These are phyloP conservation scores for Aleiodes testaceus DNA, from an alignment of 2,888 invertebrate species.

Conservation along the genomic window DNA sequence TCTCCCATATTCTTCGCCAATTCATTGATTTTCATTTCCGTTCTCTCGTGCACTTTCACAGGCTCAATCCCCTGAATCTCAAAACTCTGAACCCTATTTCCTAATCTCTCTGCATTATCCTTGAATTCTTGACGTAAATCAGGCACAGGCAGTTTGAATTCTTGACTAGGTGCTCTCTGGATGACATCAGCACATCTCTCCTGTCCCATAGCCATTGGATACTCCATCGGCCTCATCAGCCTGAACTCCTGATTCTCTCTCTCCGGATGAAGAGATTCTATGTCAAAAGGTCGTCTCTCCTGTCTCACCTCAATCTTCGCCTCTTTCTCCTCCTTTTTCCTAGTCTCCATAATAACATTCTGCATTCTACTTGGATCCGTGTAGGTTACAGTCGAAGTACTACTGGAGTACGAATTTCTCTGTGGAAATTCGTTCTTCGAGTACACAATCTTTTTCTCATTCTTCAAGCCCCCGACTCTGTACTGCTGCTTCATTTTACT, in stretches of 20 bases:
- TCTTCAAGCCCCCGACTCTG: conserved; percentile 60
- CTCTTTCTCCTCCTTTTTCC: conserved; percentile 60
- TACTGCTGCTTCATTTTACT: conserved; percentile 80
- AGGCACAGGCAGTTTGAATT: conserved; percentile 55
- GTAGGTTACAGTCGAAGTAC: conserved; percentile 62
- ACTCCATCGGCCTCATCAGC: conserved; percentile 39
- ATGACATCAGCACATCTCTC: conserved; percentile 50
- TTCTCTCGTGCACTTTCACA: conserved; percentile 49
- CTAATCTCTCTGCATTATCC: conserved; percentile 48
- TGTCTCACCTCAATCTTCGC: conserved; percentile 60
- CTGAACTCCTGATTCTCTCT: conserved; percentile 53
- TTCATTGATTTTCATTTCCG: conserved; percentile 67
- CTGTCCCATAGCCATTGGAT: conserved; percentile 37
- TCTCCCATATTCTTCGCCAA: conserved; percentile 74
- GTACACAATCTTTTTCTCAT: conserved; percentile 54
- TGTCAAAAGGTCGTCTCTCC: conserved; percentile 58
- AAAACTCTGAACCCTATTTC: conserved; percentile 53
- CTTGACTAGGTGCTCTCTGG: conserved; percentile 51
- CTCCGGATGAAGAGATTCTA: conserved; percentile 56
- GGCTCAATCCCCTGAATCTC: conserved; percentile 50
- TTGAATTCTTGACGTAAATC: conserved; percentile 60
- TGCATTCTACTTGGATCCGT: conserved; percentile 62
- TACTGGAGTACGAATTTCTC: conserved; percentile 54
- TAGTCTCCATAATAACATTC: conserved; percentile 55
- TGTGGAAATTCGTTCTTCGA: conserved; percentile 55